A percentile compares a stretch with the other conserved stretches of the same genome.
Evolutionary conservation across 2,888 invertebrate genomes (phyloP).

Genomic region (Phyto melanocephala): DNA sequence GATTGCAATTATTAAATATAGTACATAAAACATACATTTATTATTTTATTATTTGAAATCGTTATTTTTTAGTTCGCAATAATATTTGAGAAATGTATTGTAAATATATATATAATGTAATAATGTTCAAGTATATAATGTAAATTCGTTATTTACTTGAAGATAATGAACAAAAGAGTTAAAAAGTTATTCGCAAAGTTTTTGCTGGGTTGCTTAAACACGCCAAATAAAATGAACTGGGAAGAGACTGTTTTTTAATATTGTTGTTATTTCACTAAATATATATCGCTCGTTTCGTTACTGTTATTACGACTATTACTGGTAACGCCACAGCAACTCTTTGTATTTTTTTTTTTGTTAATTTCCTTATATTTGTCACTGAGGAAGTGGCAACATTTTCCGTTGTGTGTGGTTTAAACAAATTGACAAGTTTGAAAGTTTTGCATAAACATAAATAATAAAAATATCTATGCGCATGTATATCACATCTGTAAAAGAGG

Average conservation of each 20-base stretch:
- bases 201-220: not conserved
- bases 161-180: too few relatives aligned
- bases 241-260: not conserved
- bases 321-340: not conserved
- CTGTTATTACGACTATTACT: not conserved
- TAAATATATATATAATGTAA: too few relatives aligned
- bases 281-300: not conserved
- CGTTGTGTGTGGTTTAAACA: conserved; percentile 22
- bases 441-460: not conserved
- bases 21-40: too few relatives aligned
- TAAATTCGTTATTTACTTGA: too few relatives aligned
- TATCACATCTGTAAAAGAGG: too few relatives aligned
- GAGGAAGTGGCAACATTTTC: conserved; percentile 37
- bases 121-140: too few relatives aligned
- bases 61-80: too few relatives aligned
- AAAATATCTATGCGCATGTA: too few relatives aligned
- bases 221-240: not conserved
- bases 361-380: conserved; percentile 50
- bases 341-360: conserved; percentile 14
- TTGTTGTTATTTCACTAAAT: not conserved
- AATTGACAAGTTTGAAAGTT: conserved; percentile 25
- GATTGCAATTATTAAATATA: too few relatives aligned
- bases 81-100: too few relatives aligned
- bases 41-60: too few relatives aligned
- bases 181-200: too few relatives aligned